Base-by-base conservation (phyloP, 2,888 invertebrate genomes). In the Plagodis dolabraria region DNA sequence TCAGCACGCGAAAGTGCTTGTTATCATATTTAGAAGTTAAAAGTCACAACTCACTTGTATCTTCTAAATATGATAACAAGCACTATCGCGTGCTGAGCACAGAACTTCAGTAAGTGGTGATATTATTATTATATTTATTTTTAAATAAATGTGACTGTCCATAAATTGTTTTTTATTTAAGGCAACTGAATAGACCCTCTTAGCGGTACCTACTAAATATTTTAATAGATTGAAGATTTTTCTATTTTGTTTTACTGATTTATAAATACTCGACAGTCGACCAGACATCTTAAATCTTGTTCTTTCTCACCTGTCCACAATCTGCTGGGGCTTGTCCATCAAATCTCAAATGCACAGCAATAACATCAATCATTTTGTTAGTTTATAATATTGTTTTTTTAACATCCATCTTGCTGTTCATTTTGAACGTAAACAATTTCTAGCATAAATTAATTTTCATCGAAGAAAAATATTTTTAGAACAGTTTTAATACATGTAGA, bases 361-460 rank as follows among this genome's bases (percentile, higher is more conserved):
- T 58, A 60, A 65, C 60, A 60, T 65, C 55, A 60, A 65, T 65
- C 61, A 58, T 33, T 63, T 55, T 53, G 59, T 57, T 48, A 33
- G 60, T 65, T 65, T 63, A 56, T 53, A 60, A 57, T 63, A 56
- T 61, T 55, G 55, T 60, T 55, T 56, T 56, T 53, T 46, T 57
- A 46, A 38, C 55, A 54, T 60, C 53, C 56, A 53, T 61, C 56
- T 56, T 57, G 49, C 55, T 38, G 48, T 12, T 43, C 43, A 55
- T 42, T 61, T 54, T 60, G 46, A 46, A 53, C 36, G 43, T 57
- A 61, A 61, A 56, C 56, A 49, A 33, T 33, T 40, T 50, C 2
- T 11, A 46, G 36, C 56, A 61, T 61, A 61, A 61, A 61, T 61
- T 53, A 52, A 46, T 53, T 53, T 61, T 61, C 53, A 61, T 53